phyloP scores from a whole-genome alignment of 35 echinoderm and acorn worm genomes.

The Hemicentrotus pulcherrimus region DNA sequence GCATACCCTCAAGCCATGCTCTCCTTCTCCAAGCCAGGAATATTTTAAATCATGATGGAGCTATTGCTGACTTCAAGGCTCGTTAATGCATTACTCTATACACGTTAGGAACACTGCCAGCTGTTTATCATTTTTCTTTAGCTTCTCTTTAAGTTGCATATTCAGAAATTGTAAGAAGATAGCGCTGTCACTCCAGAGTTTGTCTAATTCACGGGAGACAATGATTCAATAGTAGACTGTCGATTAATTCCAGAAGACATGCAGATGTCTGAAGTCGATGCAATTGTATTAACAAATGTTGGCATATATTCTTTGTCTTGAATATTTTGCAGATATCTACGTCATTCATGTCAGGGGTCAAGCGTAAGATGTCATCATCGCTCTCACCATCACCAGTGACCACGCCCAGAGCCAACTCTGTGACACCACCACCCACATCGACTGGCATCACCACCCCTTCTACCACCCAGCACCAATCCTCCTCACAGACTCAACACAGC shows the following conservation, averaged over 20 bases:
- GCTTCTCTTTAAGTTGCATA: background rate
- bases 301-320: background rate
- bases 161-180: background rate
- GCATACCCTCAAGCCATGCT: slow-evolving; percentile 28
- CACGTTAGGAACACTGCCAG: background rate
- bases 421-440: slow-evolving; percentile 71
- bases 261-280: background rate
- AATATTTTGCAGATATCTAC: slow-evolving; percentile 40
- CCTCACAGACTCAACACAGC: background rate
- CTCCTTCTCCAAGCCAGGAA: slow-evolving; percentile 5
- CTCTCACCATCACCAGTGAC: slow-evolving; percentile 68
- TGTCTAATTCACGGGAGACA: no score
- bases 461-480: slow-evolving; percentile 26
- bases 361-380: slow-evolving; percentile 73
- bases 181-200: background rate
- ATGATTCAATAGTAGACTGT: background rate
- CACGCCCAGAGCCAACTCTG: slow-evolving; percentile 70
- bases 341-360: slow-evolving; percentile 68
- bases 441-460: slow-evolving; percentile 38
- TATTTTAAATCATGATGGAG: slow-evolving; percentile 19
- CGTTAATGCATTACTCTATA: background rate
- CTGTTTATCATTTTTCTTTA: background rate
- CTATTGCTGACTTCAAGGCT: slow-evolving; percentile 8
- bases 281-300: background rate
- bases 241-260: background rate